These are phyloP conservation scores for Gnathonemus echidnorhynchus DNA, from an alignment of 2,113 vertebrate species.

Conservation along the genomic window DNA sequence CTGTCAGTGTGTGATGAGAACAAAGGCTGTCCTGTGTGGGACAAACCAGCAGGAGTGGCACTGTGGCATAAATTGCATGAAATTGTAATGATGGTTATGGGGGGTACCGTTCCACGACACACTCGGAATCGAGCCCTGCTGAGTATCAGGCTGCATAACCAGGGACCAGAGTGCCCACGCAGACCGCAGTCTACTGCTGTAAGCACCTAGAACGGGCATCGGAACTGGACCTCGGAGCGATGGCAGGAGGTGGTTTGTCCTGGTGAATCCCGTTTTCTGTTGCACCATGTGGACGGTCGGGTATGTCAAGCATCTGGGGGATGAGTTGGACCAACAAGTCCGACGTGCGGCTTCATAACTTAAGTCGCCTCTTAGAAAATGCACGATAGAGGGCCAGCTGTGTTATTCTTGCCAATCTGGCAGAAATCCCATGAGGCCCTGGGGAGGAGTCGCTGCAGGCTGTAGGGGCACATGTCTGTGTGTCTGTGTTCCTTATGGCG, in stretches of 20 bases:
- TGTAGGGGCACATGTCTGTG: background rate
- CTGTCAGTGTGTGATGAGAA: background rate
- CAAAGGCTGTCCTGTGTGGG: background rate
- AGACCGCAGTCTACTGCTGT: background rate
- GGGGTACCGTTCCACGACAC: background rate
- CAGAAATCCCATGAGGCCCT: background rate
- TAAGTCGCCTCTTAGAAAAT: background rate
- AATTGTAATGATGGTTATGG: background rate
- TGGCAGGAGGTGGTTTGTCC: background rate
- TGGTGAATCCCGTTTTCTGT: background rate
- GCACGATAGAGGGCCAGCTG: background rate
- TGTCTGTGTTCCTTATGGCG: background rate
- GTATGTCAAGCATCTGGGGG: background rate
- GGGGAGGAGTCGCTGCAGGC: background rate
- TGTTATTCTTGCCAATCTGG: background rate
- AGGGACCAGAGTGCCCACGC: background rate
- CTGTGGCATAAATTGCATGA: background rate
- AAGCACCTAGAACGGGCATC: background rate
- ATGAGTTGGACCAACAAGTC: background rate
- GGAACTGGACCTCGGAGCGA: background rate
- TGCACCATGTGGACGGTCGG: background rate
- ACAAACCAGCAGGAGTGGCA: background rate
- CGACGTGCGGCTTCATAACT: background rate
- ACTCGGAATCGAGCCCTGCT: background rate
- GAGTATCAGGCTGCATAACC: background rate